Evolutionary conservation across 37 sponge, comb jelly and placozoan species (phyloP), one percentile per base, ranked within the genome.

Genomic region (Ephydatia muelleri): DNA sequence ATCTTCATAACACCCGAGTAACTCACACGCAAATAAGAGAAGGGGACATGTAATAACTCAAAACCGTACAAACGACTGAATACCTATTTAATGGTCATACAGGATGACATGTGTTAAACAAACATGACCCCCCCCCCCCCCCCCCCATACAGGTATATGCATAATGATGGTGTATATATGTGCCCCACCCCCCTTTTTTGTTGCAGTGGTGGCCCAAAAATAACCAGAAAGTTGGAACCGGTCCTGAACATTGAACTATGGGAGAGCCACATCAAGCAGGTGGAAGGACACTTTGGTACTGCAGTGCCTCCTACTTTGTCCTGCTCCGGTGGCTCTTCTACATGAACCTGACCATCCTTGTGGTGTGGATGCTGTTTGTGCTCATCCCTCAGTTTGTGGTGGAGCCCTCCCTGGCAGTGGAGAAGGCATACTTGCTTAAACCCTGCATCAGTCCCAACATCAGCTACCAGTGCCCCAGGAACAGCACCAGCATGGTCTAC

Each of bases 251-350:
- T 49, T 19, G 76, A 86, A 38, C 89, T 96, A 70, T 96, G 96
- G 96, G 79, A 76, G 25, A 67, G 87, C 21, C 95, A 96, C 73
- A 68, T 96, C 86, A 96, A 93, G 67, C 81, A 87, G 48, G 83
- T 95, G 11, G 90, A 80, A 84, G 96, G 96, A 80, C 89, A 82
- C 71, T 96, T 95, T 86, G 97, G 97, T 23, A 95, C 93, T n/a
- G 86, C 81, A 9, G 92, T 95, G 1, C 95, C 40, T 97, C 97
- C 36, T 97, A 97, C 83, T 97, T 97, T 49, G 65, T 97, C 74
- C 93, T 95, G 85, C 94, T 97, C 35, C 91, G 94, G 33, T 97
- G 88, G 86, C 74, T 97, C 16, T 93, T 97, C 38, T 49, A 95
- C 38, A 84, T 93, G 81, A 95, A 97, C 66, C 25, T 97, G 11